Evolutionary conservation across 2,888 invertebrate species (phyloP).

Genomic region (Bombylius major): DNA sequence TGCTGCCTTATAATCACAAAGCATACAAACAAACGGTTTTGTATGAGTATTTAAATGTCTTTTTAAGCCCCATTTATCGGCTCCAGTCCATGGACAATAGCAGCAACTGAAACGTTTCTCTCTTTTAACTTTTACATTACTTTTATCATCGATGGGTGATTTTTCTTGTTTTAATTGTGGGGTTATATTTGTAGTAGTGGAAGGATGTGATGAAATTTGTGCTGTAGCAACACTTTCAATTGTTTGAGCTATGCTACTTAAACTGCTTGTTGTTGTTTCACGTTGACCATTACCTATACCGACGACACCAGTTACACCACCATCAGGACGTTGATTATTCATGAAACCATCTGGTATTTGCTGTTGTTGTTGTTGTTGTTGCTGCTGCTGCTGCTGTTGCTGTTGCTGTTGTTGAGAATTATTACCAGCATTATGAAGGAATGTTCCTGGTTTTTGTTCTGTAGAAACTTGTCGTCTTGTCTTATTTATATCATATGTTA

Average conservation of each 20-base stretch:
- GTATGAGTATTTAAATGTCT: constrained; percentile 85
- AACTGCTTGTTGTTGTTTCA: constrained; percentile 26
- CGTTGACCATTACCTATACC: neutral
- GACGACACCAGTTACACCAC: neutral
- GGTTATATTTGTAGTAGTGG: neutral
- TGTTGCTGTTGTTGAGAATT: constrained; percentile 20
- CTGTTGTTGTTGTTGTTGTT: constrained; percentile 23
- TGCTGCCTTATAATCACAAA: constrained; percentile 90
- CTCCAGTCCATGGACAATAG: constrained; percentile 86
- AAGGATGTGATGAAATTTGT: constrained; percentile 20
- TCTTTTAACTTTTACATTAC: constrained; percentile 38
- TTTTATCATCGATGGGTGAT: constrained; percentile 22
- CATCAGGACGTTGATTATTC: neutral
- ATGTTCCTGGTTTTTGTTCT: constrained; percentile 11
- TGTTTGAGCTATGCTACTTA: constrained; percentile 35
- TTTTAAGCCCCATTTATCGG: constrained; percentile 88
- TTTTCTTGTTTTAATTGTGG: constrained; percentile 33
- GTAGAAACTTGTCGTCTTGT: constrained; percentile 43
- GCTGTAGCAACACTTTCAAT: constrained; percentile 36
- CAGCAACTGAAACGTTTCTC: constrained; percentile 73
- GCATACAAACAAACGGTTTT: constrained; percentile 79
- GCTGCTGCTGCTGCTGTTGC: constrained; percentile 17
- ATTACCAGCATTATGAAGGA: constrained; percentile 23
- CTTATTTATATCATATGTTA: constrained; percentile 73
- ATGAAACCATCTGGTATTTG: constrained; percentile 1